Conservation (phyloP, 2,113 vertebrate species). For the Sturnira hondurensis region DNA sequence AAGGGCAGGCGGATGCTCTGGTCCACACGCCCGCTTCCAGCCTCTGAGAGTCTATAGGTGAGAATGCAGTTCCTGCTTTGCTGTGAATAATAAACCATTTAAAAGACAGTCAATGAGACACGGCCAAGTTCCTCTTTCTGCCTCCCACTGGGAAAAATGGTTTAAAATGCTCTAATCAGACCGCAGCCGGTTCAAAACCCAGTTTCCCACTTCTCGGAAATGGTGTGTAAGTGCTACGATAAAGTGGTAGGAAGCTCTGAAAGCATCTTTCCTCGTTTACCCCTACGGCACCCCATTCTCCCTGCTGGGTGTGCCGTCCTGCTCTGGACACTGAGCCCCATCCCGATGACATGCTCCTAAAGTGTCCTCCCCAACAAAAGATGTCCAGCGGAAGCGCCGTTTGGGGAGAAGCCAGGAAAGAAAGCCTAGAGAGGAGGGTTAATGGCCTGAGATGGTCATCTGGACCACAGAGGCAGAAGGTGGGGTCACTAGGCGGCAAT, state of each 20-base stretch:
- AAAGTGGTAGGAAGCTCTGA: background rate
- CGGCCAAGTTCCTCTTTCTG: background rate
- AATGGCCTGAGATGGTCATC: background rate
- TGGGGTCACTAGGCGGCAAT: accelerated
- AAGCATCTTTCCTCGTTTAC: background rate
- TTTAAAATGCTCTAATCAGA: background rate
- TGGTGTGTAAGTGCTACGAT: background rate
- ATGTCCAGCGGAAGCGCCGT: background rate
- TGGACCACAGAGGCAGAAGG: background rate
- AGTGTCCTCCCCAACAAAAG: background rate
- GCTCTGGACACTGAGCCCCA: background rate
- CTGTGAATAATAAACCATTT: background rate
- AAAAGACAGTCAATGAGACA: background rate
- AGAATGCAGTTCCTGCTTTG: background rate
- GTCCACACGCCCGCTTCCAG: accelerated
- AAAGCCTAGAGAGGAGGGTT: accelerated
- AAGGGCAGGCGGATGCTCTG: accelerated
- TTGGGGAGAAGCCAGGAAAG: accelerated
- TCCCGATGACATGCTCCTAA: background rate
- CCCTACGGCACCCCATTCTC: background rate
- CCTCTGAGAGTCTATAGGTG: accelerated
- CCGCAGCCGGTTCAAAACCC: background rate
- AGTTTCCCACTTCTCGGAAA: background rate
- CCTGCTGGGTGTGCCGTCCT: background rate
- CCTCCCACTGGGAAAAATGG: background rate